Evolutionary conservation across 23 tunicate genomes (phyloP).

Genomic region (Ciona savignyi): DNA sequence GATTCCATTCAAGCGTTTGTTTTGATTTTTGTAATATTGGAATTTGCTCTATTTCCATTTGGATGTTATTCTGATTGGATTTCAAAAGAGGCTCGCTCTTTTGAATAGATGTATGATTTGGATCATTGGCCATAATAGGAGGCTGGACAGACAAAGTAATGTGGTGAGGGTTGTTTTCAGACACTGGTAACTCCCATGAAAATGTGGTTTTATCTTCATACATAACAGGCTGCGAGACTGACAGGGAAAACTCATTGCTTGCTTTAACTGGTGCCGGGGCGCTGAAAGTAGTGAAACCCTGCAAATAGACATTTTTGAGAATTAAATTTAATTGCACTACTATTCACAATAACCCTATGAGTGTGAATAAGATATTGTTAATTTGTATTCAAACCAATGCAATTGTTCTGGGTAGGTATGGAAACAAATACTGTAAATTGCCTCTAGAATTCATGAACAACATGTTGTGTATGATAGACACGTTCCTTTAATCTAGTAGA

Average conservation of each 20-base stretch:
- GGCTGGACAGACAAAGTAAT: neutral
- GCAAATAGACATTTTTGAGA: no score
- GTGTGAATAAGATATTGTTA: no score
- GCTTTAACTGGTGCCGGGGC: neutral
- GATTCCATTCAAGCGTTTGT: neutral
- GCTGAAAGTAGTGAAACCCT: neutral
- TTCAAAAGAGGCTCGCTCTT: neutral
- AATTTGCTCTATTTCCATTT: neutral
- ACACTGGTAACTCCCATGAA: neutral
- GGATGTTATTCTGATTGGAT: neutral
- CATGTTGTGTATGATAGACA: no score
- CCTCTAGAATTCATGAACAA: no score
- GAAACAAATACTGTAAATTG: no score
- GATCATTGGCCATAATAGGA: neutral
- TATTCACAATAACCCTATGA: no score
- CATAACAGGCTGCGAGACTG: neutral
- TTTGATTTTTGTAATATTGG: no score
- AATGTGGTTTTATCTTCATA: neutral
- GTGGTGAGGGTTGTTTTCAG: neutral
- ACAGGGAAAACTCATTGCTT: neutral
- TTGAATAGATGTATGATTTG: neutral
- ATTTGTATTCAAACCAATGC: no score
- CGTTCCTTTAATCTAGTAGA: no score
- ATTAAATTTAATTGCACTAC: no score
- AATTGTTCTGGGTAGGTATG: no score